Base-by-base conservation (phyloP, 2,113 vertebrate species). In the Phoenicopterus ruber region DNA sequence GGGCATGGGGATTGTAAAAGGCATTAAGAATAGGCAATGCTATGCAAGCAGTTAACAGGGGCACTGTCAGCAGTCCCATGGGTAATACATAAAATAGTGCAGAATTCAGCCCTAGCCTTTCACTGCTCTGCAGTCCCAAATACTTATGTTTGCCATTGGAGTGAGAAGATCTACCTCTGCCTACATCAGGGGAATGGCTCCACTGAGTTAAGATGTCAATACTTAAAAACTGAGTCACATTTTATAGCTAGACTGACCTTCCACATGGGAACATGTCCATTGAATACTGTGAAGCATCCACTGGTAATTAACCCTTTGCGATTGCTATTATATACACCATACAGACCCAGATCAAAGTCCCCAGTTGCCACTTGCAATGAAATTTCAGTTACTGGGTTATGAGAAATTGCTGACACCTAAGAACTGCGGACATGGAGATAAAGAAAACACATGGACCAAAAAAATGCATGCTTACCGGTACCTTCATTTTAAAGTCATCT, bases 401-500 rank as follows among this genome's bases (percentile, higher is more conserved):
- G 81, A 78, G 25, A 91, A 90, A 62, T 28, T 81, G 73, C 54
- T 94, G 94, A 59, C 21, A 44, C 7, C 32, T 34, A 76, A 81
- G 67, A 91, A 76, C 20, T n/a, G 40, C n/a, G 78, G 61, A 34
- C 49, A 72, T 52, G 58, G 78, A 84, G 52, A 73, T 61, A 78
- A 86, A 71, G 52, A 52, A 80, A 82, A 96, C 44, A 84, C 63
- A 82, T 70, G 78, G 90, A 57, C 85, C 81, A 67, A 87, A 82
- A 93, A 89, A 94, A 80, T 72, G 88, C 95, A 98, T 97, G 98
- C 98, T 99, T 98, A 99, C 98, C 98, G 98, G 99, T 98, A 99
- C 99, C 99, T 99, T 99, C 99, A 99, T 99, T 99, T 99, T 99
- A 98, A 99, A 99, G 97, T 99, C 99, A 97, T 99, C 99, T 52